These are phyloP conservation scores for Melieria omissa DNA, from an alignment of 2,888 invertebrate species.

Conservation along the genomic window DNA sequence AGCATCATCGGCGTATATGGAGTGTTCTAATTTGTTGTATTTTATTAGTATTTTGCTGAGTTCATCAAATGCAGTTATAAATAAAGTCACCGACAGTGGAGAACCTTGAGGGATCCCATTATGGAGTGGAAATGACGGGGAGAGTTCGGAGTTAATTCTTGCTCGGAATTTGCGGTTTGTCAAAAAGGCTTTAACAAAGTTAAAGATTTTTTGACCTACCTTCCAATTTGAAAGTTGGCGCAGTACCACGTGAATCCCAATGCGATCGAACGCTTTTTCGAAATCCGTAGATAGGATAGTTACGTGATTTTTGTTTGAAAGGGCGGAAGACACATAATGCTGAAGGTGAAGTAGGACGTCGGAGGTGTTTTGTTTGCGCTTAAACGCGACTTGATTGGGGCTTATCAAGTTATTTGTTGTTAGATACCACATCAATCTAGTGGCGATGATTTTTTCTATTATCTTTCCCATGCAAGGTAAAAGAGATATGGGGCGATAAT, in stretches of 20 bases:
- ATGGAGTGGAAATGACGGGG: constrained; percentile 16
- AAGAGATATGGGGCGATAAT: constrained; percentile 21
- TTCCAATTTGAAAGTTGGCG: constrained; percentile 30
- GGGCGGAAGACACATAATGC: constrained; percentile 12
- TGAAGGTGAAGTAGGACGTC: constrained; percentile 26
- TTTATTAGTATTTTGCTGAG: no score
- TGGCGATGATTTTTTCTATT: constrained; percentile 29
- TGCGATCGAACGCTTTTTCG: constrained; percentile 30
- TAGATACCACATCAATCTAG: constrained; percentile 50
- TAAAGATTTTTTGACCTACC: constrained; percentile 22
- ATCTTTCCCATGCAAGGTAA: constrained; percentile 21
- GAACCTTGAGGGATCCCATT: constrained; percentile 39
- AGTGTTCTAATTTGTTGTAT: no score
- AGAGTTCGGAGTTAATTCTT: constrained; percentile 19
- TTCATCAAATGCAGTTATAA: no score
- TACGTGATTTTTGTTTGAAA: constrained; percentile 32
- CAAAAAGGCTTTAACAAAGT: constrained; percentile 34
- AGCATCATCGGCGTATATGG: no score
- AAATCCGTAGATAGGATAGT: constrained; percentile 26
- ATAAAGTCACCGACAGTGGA: constrained; percentile 36
- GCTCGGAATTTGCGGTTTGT: constrained; percentile 33
- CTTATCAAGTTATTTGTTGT: constrained; percentile 27
- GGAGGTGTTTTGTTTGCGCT: constrained; percentile 12
- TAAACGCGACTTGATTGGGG: constrained; percentile 27
- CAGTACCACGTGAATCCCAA: constrained; percentile 26